Base-by-base conservation (phyloP, 2,797 vertebrate genomes). In the Threskiornis aethiopicus region DNA sequence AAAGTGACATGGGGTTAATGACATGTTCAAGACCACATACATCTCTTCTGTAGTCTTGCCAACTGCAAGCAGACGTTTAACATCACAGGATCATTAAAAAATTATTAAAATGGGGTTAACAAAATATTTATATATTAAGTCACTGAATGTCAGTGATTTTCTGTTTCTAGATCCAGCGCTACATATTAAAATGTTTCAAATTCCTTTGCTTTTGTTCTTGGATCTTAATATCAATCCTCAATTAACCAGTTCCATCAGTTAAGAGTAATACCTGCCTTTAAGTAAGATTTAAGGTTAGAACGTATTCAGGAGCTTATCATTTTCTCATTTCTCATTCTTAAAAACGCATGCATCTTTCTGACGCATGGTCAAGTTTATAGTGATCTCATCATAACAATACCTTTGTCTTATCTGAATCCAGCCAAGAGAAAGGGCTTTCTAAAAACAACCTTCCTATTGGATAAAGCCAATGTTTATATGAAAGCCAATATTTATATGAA, bases 1-100 rank as follows among this genome's bases (percentile, higher is more conserved):
- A 28, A 13, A 37, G 1, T 35, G 28, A 31, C 26, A 26, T 0
- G 14, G 8, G 2, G 6, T 42, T 66, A 87, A 31, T 28, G 8
- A 57, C 33, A 13, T 24, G 8, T 37, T 86, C 19, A 57, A 54
- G 58, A 90, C 29, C 16, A 29, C 11, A 18, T 4, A n/a, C 14
- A 29, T 31, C 18, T 61, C 28, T 84, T 82, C 22, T 76, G 10
- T 52, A 47, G 11, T 47, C 37, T 65, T 90, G 19, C 5, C 25
- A 83, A 41, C 9, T 52, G 11, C 25, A 82, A 86, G 18, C 4
- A 69, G 37, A 67, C 10, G 10, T 82, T 13, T 22, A 82, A 33
- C 5, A 49, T 37, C 11, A 39, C 8, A 87, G 4, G 14, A 47
- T 69, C 25, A 35, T 71, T 61, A 65, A 52, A 11, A 84, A 73